Base-by-base conservation (phyloP, 2,113 vertebrate genomes). In the Brachypteracias leptosomus region DNA sequence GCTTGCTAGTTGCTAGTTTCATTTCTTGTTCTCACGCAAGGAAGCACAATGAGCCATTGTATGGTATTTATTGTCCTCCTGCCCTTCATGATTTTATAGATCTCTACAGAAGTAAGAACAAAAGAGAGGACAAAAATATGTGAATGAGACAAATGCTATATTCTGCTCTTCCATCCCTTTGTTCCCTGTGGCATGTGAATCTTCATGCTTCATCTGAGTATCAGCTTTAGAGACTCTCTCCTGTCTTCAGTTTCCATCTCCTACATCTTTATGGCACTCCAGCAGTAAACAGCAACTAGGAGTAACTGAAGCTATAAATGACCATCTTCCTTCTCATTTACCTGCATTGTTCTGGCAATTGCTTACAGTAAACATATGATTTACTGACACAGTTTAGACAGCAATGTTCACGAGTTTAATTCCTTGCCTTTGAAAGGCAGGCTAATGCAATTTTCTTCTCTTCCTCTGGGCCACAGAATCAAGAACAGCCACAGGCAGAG, bases 401-500 rank as follows among this genome's bases (percentile, higher is more conserved):
- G 55, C 24, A 17, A 29, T 20, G 11, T 42, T 92, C 66, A 76
- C 55, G 52, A 66, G 42, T 80, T 94, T 70, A 88, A 88, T 83
- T 83, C 55, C 66, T 61, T 84, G 46, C 25, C 47, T 90, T 73
- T 83, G 47, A 93, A 95, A 59, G 49, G 55, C 54, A 68, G 33
- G 18, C 31, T 86, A 93, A 93, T 46, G 47, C 47, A 83, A 65
- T 96, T 84, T 94, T 73, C 57, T 7, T 86, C 35, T 61, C 55
- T 97, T 96, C 72, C 75, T 90, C 67, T 57, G 71, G 85, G 93
- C 42, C n/a, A 89, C 22, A 61, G 44, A 82, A 46, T 54, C 49
- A 92, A 46, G 63, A 83, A 67, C 3, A 24, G 79, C 75, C 59
- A 67, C 33, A 94, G 82, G 82, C 67, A 44, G 71, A 91, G 72